These are phyloP conservation scores for Pantherophis guttatus DNA, from an alignment of 2,113 vertebrate species.

Conservation along the genomic window DNA sequence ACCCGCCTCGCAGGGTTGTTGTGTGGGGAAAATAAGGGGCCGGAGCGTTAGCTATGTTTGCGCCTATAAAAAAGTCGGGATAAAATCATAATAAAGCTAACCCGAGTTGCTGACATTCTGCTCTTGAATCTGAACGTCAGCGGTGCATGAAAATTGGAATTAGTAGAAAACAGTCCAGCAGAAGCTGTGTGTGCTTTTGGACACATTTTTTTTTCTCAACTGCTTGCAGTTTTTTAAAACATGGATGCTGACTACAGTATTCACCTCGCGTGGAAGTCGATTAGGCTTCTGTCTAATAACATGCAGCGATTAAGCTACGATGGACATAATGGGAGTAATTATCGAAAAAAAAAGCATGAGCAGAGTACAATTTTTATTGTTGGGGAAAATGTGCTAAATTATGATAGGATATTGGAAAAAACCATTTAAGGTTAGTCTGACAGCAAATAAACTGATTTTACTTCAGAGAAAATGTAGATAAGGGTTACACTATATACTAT, in stretches of 20 bases:
- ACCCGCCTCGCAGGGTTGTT: background rate
- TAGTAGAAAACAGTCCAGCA: background rate
- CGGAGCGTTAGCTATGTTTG: background rate
- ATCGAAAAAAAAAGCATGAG: background rate
- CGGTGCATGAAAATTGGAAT: background rate
- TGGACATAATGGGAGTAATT: too few relatives aligned
- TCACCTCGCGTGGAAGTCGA: background rate
- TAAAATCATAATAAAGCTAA: background rate
- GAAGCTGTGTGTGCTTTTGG: background rate
- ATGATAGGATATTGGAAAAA: background rate
- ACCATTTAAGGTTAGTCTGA: background rate
- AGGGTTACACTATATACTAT: background rate
- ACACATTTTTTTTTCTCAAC: too few relatives aligned
- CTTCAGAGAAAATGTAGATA: background rate
- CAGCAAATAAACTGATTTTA: background rate
- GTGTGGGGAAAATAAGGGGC: background rate
- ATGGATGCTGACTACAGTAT: background rate
- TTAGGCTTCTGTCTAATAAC: background rate
- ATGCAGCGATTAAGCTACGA: background rate
- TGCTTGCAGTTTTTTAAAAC: background rate
- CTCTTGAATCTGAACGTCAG: background rate
- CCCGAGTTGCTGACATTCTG: background rate
- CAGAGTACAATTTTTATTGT: background rate
- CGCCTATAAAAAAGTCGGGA: background rate
- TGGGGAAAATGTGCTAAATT: background rate